Evolutionary conservation across 2,797 vertebrate species (phyloP).

Genomic region (Myiothlypis coronata): DNA sequence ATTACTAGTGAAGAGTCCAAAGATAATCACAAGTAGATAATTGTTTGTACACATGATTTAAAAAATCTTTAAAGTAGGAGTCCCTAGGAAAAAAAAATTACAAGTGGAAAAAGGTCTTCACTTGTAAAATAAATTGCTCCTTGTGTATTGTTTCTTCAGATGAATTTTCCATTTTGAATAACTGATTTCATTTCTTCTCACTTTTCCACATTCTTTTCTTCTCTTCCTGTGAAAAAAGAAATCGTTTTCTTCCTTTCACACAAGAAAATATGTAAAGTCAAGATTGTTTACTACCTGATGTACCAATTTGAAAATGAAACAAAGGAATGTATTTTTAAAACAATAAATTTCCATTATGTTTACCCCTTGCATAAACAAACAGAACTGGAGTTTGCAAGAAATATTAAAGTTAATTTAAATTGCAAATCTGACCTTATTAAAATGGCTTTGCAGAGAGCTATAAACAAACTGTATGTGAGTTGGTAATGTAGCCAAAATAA

Average conservation of each 20-base stretch:
- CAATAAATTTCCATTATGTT: conserved; percentile 68
- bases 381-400: conserved; percentile 69
- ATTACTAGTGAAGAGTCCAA: background rate
- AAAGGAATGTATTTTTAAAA: conserved; percentile 61
- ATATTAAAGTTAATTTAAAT: conserved; percentile 83
- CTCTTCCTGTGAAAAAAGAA: background rate
- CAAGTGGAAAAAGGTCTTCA: background rate
- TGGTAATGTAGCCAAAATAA: conserved; percentile 69
- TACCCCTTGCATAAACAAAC: conserved; percentile 69
- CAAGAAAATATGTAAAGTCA: conserved; percentile 19
- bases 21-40: background rate
- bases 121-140: background rate
- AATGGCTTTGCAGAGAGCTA: conserved; percentile 75
- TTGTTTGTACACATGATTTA: background rate
- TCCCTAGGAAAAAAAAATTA: background rate
- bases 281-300: conserved; percentile 64
- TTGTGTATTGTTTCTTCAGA: background rate
- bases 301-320: conserved; percentile 69
- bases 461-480: conserved; percentile 75
- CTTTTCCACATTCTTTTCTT: background rate
- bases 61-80: background rate
- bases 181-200: conserved; percentile 42
- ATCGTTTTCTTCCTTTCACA: conserved; percentile 37
- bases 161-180: conserved; percentile 9
- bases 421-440: conserved; percentile 85